These are phyloP conservation scores for Ochotona princeps DNA, from an alignment of 2,113 vertebrate species.

Conservation along the genomic window DNA sequence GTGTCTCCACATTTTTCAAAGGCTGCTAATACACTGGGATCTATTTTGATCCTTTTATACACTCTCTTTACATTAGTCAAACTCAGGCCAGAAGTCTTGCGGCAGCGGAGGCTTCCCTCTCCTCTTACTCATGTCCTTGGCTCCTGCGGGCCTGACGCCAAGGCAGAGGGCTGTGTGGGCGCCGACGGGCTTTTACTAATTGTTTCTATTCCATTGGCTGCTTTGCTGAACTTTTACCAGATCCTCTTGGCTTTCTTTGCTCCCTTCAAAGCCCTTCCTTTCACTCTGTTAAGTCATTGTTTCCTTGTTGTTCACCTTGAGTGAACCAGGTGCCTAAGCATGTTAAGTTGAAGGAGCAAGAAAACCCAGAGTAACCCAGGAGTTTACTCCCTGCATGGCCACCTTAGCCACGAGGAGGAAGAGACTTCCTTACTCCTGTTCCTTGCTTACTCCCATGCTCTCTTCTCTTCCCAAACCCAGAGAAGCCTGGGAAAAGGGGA, in stretches of 20 bases:
- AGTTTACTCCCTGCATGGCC: background rate
- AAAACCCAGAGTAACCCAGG: background rate
- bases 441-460: background rate
- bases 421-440: background rate
- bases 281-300: conserved; percentile 42
- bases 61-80: conserved; percentile 52
- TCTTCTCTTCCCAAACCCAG: conserved; percentile 15
- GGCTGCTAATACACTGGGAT: conserved; percentile 29
- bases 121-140: conserved; percentile 28
- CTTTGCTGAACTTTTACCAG: conserved; percentile 62
- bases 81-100: background rate
- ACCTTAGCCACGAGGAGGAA: background rate
- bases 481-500: background rate
- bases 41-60: conserved; percentile 46
- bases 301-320: conserved; percentile 44
- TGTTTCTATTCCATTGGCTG: conserved; percentile 57
- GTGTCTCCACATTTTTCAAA: background rate
- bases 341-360: conserved; percentile 37
- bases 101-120: background rate
- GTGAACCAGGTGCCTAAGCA: conserved; percentile 50
- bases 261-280: conserved; percentile 45
- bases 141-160: background rate
- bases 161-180: conserved; percentile 17
- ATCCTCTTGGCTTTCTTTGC: conserved; percentile 56
- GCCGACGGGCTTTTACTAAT: conserved; percentile 50